Conservation (phyloP, 2,113 vertebrate species). For the Amazona vittata region DNA sequence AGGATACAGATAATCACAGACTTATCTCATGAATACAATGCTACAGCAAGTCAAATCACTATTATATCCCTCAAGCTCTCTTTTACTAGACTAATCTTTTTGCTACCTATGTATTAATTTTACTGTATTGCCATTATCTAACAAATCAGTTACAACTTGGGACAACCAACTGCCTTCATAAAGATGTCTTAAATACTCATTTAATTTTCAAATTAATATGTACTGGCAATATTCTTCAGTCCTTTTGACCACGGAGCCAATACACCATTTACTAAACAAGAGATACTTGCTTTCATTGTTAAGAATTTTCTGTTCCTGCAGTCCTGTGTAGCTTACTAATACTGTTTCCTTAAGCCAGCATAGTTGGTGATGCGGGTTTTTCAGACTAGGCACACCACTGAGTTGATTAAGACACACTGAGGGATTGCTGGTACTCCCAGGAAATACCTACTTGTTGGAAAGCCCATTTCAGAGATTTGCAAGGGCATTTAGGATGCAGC, state of each 20-base stretch:
- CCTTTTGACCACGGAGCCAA: neutral
- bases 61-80: neutral
- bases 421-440: neutral
- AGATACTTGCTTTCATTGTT: neutral
- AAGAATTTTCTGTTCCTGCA: neutral
- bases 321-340: neutral
- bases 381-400: neutral
- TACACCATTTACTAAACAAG: neutral
- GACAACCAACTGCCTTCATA: neutral
- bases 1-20: neutral
- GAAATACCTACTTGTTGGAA: neutral
- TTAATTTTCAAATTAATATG: neutral
- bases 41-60: neutral
- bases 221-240: neutral
- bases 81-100: neutral
- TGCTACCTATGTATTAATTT: neutral
- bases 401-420: neutral
- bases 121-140: neutral
- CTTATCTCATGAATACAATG: neutral
- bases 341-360: neutral
- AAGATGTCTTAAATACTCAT: neutral
- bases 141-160: neutral
- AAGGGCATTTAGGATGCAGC: constrained; percentile 10
- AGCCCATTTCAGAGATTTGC: constrained; percentile 21
- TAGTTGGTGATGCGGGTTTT: neutral